A percentile compares a stretch with the other conserved stretches of the same genome.
These are phyloP conservation scores for Delichon dasypus DNA, from an alignment of 2,797 vertebrate genomes.

Conservation along the genomic window DNA sequence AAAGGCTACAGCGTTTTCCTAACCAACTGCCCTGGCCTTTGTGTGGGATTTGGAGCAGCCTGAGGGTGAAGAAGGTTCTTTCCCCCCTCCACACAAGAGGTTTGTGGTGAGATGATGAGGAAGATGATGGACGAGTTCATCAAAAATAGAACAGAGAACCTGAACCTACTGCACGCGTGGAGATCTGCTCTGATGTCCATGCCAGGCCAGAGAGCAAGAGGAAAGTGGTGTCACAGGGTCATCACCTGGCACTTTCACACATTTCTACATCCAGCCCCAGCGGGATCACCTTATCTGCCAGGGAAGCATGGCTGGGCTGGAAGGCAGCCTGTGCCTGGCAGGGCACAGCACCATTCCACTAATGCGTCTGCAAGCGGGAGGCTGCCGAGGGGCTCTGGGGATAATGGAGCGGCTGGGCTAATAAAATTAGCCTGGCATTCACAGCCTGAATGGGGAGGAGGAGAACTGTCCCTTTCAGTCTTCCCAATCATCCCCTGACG, in stretches of 20 bases:
- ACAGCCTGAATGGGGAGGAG: neutral
- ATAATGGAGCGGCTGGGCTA: slow-evolving; percentile 50
- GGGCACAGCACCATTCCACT: neutral
- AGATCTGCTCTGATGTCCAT: neutral
- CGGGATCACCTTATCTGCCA: neutral
- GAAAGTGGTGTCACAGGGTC: neutral
- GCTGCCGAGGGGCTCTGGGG: slow-evolving; percentile 6
- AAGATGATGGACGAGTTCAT: neutral
- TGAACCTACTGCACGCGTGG: fast-evolving
- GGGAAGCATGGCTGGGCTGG: neutral
- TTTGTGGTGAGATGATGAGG: neutral
- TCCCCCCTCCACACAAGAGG: no score
- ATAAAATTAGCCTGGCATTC: slow-evolving; percentile 54
- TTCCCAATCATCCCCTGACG: neutral
- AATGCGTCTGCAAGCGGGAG: slow-evolving; percentile 21
- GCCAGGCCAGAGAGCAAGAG: neutral
- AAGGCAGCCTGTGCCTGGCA: neutral
- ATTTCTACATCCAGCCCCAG: fast-evolving
- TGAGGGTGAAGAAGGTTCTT: neutral
- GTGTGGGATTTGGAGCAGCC: neutral
- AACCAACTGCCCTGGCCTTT: neutral
- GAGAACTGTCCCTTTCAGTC: slow-evolving; percentile 12
- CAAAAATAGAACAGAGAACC: neutral
- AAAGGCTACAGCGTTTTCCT: neutral
- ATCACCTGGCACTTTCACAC: neutral